Evolutionary conservation across 2,888 invertebrate species (phyloP).

Genomic region (Leucania comma): DNA sequence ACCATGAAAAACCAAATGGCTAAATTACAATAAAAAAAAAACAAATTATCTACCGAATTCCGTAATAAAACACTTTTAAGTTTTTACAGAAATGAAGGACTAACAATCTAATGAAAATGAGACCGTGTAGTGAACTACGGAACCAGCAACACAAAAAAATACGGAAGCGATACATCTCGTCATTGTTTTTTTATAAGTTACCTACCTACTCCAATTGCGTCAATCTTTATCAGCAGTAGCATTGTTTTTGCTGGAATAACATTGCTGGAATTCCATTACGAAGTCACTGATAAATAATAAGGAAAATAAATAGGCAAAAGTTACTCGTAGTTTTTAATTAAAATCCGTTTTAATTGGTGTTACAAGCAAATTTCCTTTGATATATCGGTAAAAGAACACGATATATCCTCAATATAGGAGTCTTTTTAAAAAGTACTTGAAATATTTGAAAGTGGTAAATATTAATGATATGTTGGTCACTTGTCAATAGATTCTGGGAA

Average conservation of each 20-base stretch:
- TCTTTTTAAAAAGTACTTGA: slow-evolving; percentile 8
- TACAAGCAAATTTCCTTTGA: background rate
- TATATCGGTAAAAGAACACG: slow-evolving; percentile 1
- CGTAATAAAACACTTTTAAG: too few relatives aligned
- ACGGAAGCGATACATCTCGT: slow-evolving; percentile 30
- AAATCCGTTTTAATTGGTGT: slow-evolving; percentile 14
- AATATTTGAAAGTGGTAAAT: slow-evolving; percentile 53
- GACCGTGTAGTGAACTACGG: slow-evolving; percentile 1
- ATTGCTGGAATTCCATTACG: slow-evolving; percentile 19
- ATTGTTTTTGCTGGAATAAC: slow-evolving; percentile 33
- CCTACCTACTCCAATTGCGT: slow-evolving; percentile 27
- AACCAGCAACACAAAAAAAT: slow-evolving; percentile 20
- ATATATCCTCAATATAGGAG: background rate
- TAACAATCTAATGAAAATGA: slow-evolving; percentile 7
- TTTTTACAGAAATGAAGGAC: background rate
- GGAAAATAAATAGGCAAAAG: slow-evolving; percentile 40
- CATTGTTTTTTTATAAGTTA: slow-evolving; percentile 27
- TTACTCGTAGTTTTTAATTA: background rate
- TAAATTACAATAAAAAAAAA: background rate
- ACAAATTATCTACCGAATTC: background rate
- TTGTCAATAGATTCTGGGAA: slow-evolving; percentile 58
- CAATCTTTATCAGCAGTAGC: slow-evolving; percentile 43
- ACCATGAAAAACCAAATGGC: background rate
- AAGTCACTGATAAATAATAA: slow-evolving; percentile 21
- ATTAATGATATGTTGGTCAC: slow-evolving; percentile 63